Conservation (phyloP, 1,140 invertebrate species). For the Mamestra configurata region DNA sequence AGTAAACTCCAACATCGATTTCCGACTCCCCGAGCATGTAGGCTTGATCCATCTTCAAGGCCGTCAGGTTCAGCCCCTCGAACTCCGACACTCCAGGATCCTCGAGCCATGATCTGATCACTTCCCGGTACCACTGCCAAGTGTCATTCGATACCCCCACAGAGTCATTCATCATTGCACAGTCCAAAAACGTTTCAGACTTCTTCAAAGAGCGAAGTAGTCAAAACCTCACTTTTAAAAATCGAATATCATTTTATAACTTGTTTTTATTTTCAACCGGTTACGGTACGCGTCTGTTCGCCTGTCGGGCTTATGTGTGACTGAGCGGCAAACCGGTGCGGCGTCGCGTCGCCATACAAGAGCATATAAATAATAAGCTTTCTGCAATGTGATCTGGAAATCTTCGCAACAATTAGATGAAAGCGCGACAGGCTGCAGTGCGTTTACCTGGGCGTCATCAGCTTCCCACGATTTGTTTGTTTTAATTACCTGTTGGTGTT, state of each 20-base stretch:
- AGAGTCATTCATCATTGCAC: constrained; percentile 73
- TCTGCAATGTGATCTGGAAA: constrained; percentile 59
- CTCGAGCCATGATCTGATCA: constrained; percentile 82
- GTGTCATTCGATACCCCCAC: constrained; percentile 63
- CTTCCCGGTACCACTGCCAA: constrained; percentile 78
- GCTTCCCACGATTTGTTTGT: constrained; percentile 26
- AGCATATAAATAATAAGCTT: constrained; percentile 72
- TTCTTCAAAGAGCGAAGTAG: constrained; percentile 54
- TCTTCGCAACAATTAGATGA: constrained; percentile 49
- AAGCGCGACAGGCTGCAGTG: constrained; percentile 27
- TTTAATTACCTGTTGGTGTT: neutral
- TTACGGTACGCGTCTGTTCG: constrained; percentile 14
- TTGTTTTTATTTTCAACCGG: neutral
- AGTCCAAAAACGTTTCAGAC: constrained; percentile 42
- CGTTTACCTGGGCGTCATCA: constrained; percentile 34
- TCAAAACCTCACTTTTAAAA: constrained; percentile 48
- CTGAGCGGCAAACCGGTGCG: constrained; percentile 63
- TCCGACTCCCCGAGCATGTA: constrained; percentile 85
- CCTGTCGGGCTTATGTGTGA: neutral
- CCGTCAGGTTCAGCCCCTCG: constrained; percentile 79
- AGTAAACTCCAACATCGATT: constrained; percentile 86
- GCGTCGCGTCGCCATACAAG: constrained; percentile 49
- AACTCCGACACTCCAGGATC: constrained; percentile 78
- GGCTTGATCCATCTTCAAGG: constrained; percentile 89
- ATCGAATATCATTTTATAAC: constrained; percentile 28